Conservation (phyloP, 2,888 invertebrate genomes). For the Cetonia aurata region DNA sequence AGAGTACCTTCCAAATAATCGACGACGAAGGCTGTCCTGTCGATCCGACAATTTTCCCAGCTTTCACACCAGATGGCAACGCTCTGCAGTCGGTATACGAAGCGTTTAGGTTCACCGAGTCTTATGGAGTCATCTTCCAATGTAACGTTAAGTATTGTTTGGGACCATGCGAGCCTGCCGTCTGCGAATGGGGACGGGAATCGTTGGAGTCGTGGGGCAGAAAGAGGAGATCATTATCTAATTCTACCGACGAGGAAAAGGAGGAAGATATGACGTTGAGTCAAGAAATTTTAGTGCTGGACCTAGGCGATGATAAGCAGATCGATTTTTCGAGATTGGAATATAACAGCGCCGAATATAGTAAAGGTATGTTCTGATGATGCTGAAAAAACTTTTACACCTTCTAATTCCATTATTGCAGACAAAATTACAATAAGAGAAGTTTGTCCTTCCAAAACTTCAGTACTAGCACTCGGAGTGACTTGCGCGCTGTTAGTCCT, state of each 20-base stretch:
- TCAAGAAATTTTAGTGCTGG: conserved; percentile 92
- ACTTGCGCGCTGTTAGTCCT: conserved; percentile 91
- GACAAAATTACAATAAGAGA: conserved; percentile 92
- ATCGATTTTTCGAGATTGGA: conserved; percentile 85
- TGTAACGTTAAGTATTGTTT: conserved; percentile 97
- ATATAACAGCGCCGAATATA: conserved; percentile 80
- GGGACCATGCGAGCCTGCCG: conserved; percentile 93
- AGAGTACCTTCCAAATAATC: conserved; percentile 96
- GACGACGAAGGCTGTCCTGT: conserved; percentile 96
- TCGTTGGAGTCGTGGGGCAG: conserved; percentile 93
- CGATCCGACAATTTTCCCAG: conserved; percentile 94
- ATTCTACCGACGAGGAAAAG: conserved; percentile 74
- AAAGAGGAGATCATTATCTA: conserved; percentile 80
- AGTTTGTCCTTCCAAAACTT: conserved; percentile 92
- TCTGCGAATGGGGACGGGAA: conserved; percentile 92
- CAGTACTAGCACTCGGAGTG: conserved; percentile 90
- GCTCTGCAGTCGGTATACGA: conserved; percentile 93
- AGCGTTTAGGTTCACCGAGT: conserved; percentile 95
- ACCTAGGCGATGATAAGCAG: conserved; percentile 92
- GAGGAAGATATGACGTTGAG: conserved; percentile 93
- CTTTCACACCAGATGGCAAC: conserved; percentile 91
- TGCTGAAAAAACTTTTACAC: background rate
- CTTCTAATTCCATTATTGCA: conserved; percentile 62
- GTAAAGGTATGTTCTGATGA: conserved; percentile 71
- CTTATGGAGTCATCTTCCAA: conserved; percentile 96